These are phyloP conservation scores for Prionailurus bengalensis DNA, from an alignment of 2,113 vertebrate genomes.

Conservation along the genomic window DNA sequence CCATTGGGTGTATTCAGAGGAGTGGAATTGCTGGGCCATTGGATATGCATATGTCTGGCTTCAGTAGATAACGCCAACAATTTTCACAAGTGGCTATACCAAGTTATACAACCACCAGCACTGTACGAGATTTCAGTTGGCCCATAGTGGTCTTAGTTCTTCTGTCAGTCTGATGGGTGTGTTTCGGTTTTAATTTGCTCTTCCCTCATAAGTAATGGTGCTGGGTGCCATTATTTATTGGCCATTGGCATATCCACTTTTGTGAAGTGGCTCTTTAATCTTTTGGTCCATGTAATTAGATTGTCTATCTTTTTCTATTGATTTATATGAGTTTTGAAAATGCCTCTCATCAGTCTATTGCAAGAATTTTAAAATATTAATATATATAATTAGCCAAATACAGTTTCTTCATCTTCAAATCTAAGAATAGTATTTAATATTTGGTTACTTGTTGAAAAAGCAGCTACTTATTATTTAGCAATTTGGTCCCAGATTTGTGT, in stretches of 20 bases:
- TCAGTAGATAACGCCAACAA: not conserved
- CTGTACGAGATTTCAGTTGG: not conserved
- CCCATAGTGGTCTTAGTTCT: not conserved
- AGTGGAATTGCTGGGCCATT: not conserved
- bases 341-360: not conserved
- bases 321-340: conserved; percentile 6
- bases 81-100: not conserved
- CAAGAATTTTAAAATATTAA: not conserved
- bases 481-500: not conserved
- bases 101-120: not conserved
- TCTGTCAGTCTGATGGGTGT: not conserved
- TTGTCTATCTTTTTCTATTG: not conserved
- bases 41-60: not conserved
- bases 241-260: not conserved
- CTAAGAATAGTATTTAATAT: not conserved
- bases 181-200: not conserved
- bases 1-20: not conserved
- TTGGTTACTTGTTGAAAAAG: not conserved
- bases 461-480: not conserved
- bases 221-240: not conserved
- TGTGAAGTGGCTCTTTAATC: not conserved
- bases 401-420: not conserved
- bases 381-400: not conserved
- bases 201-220: not conserved
- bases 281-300: not conserved